Conservation (phyloP, 2,113 vertebrate species). For the Apodemus sylvaticus region DNA sequence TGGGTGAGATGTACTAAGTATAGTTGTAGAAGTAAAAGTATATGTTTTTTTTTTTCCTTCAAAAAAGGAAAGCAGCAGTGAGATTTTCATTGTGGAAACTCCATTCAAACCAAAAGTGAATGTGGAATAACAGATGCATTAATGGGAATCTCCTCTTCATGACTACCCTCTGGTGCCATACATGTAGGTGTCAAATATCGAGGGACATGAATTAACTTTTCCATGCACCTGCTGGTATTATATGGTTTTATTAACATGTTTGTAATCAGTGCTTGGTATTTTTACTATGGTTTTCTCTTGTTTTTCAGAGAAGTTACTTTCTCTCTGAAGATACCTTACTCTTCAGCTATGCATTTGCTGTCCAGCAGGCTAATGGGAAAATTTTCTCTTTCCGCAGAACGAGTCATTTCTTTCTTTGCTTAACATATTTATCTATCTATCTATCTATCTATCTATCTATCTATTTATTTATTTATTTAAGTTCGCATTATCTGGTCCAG, state of each 20-base stretch:
- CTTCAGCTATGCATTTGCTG: background rate
- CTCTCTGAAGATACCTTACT: background rate
- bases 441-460: no score
- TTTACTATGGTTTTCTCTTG: background rate
- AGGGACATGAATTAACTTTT: background rate
- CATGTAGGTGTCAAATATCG: background rate
- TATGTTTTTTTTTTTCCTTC: no score
- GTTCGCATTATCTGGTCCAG: no score
- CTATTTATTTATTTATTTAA: no score
- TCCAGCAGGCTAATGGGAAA: background rate
- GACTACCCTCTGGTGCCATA: rapidly evolving
- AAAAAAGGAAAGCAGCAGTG: background rate
- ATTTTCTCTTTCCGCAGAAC: background rate
- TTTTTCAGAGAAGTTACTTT: background rate
- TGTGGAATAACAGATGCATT: background rate
- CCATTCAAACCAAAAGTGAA: background rate
- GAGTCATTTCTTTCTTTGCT: background rate
- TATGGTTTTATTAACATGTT: background rate
- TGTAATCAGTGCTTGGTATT: background rate
- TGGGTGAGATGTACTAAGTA: background rate
- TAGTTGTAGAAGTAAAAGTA: background rate
- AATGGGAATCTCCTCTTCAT: background rate
- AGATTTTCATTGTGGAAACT: background rate
- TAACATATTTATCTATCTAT: background rate
- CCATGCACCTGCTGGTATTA: background rate